phyloP scores from a whole-genome alignment of 2,113 vertebrate species.

The Lepidothrix coronata region DNA sequence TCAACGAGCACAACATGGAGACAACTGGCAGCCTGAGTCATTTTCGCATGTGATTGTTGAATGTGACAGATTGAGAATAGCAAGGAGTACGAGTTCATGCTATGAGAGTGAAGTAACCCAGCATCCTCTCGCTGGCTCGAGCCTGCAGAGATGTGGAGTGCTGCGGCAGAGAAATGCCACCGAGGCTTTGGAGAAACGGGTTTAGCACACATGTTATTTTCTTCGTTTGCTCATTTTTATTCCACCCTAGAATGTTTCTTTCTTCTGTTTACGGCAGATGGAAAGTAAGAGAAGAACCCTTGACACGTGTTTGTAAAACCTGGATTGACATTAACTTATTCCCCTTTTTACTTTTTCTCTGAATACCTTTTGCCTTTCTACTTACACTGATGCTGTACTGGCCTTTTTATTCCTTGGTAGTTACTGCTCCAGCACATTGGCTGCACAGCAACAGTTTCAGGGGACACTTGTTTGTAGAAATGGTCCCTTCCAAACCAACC shows the following conservation, averaged over 20 bases:
- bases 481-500: background rate
- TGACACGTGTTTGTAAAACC: background rate
- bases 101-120: constrained; percentile 26
- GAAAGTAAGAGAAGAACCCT: background rate
- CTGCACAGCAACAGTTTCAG: background rate
- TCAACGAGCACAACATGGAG: constrained; percentile 26
- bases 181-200: background rate
- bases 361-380: background rate
- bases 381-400: background rate
- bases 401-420: background rate
- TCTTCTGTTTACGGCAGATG: background rate
- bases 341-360: background rate
- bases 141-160: background rate
- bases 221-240: constrained; percentile 28
- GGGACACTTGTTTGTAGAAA: background rate
- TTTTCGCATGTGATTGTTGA: constrained; percentile 49
- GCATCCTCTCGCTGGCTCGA: background rate
- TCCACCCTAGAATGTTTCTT: background rate
- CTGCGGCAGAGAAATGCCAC: background rate
- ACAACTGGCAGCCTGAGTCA: constrained; percentile 58
- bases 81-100: constrained; percentile 52
- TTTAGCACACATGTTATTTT: background rate
- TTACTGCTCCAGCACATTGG: background rate
- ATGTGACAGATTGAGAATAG: constrained; percentile 63
- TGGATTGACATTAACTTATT: background rate